phyloP scores from a whole-genome alignment of 2,888 invertebrate genomes.

The Ennomos quercinarius region DNA sequence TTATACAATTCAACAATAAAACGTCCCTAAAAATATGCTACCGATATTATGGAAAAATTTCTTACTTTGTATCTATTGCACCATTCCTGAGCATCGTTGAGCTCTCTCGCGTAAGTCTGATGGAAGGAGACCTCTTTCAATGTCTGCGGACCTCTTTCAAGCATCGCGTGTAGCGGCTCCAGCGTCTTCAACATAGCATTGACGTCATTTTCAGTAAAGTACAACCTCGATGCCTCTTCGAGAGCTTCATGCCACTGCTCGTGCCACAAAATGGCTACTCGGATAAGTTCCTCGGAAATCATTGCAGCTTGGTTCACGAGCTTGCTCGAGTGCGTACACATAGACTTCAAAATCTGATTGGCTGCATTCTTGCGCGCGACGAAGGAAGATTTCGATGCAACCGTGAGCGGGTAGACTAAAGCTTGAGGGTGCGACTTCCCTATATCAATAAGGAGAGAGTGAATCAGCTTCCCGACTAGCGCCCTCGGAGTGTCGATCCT shows the following conservation, averaged over 20 bases:
- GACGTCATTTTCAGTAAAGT: constrained; percentile 98
- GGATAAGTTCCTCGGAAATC: constrained; percentile 98
- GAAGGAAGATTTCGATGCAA: constrained; percentile 97
- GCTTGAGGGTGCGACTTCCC: constrained; percentile 99
- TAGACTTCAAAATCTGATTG: constrained; percentile 96
- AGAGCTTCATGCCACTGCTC: constrained; percentile 99
- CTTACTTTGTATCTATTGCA: constrained; percentile 93
- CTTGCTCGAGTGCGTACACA: constrained; percentile 97
- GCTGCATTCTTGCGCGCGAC: constrained; percentile 94
- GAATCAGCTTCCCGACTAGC: constrained; percentile 95
- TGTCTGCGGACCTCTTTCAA: constrained; percentile 97
- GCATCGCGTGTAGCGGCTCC: constrained; percentile 97
- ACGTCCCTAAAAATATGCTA: too few relatives aligned
- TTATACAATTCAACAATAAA: too few relatives aligned
- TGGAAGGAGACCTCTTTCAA: constrained; percentile 98
- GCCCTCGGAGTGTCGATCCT: constrained; percentile 97
- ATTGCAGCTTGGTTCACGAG: constrained; percentile 98
- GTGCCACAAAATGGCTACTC: constrained; percentile 99
- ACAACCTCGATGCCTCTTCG: constrained; percentile 96
- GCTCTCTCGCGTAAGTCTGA: constrained; percentile 97
- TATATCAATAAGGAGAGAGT: constrained; percentile 97
- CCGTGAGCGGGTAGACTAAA: constrained; percentile 98
- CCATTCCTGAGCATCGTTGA: constrained; percentile 98
- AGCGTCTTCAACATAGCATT: constrained; percentile 98
- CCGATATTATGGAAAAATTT: not conserved